Evolutionary conservation across 2,888 invertebrate species (phyloP).

Genomic region (Mactromeris polynyma): DNA sequence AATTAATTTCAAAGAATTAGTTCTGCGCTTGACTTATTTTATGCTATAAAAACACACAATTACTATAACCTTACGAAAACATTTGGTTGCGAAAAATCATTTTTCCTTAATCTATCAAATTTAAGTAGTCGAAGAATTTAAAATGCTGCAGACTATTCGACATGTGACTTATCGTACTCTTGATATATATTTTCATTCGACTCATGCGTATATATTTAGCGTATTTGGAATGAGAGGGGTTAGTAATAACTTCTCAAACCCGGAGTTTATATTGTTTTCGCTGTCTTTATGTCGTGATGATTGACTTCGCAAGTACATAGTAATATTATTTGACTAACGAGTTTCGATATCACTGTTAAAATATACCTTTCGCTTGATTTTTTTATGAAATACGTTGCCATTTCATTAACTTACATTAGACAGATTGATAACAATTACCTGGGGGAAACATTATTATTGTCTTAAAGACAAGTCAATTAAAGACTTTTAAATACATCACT

Average conservation of each 20-base stretch:
- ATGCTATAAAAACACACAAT: no score
- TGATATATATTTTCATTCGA: background rate
- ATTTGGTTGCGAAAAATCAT: no score
- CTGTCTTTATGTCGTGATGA: background rate
- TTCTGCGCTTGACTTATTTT: no score
- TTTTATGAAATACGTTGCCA: background rate
- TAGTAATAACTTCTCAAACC: background rate
- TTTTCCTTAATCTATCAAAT: no score
- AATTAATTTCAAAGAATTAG: no score
- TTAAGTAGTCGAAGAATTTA: no score
- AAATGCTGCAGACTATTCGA: no score
- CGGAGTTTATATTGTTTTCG: background rate
- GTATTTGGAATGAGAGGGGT: background rate
- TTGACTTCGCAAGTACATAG: background rate
- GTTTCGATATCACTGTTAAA: background rate
- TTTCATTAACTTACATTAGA: background rate
- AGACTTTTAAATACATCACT: no score
- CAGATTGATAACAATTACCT: no score
- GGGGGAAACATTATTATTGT: background rate
- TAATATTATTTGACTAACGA: background rate
- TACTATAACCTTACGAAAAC: no score
- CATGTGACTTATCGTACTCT: background rate
- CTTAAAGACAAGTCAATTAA: no score
- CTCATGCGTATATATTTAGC: constrained; percentile 5
- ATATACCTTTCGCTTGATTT: background rate